phyloP scores from a whole-genome alignment of 2,113 vertebrate species.

The Cromileptes altivelis region DNA sequence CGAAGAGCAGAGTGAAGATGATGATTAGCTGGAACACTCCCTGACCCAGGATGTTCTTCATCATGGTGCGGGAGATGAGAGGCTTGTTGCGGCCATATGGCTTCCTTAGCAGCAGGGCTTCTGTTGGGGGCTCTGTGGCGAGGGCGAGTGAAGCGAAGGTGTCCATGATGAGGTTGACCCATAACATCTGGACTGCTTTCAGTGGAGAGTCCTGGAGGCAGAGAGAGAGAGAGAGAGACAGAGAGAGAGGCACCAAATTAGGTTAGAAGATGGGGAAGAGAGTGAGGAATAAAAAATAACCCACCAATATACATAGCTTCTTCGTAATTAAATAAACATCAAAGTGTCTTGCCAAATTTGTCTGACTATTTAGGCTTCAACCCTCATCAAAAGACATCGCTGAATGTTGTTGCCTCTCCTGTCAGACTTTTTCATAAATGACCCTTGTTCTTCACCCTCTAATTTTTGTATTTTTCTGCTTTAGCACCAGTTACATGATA shows the following conservation, averaged over 20 bases:
- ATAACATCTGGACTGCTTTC: slow-evolving; percentile 99
- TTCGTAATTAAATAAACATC: no score
- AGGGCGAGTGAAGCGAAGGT: slow-evolving; percentile 97
- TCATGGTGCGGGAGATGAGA: slow-evolving; percentile 98
- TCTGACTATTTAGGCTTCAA: no score
- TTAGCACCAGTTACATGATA: no score
- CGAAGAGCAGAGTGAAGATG: slow-evolving; percentile 96
- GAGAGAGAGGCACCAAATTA: not conserved
- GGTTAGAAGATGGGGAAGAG: not conserved
- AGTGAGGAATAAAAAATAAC: not conserved
- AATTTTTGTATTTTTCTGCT: no score
- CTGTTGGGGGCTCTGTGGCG: slow-evolving; percentile 98
- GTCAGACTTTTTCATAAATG: no score
- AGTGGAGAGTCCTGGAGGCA: slow-evolving; percentile 93
- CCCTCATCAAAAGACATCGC: no score
- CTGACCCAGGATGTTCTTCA: slow-evolving; percentile 99
- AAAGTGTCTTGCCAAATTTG: no score
- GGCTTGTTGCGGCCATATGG: slow-evolving; percentile 99
- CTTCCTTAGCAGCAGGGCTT: slow-evolving; percentile 94
- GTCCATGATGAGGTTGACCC: slow-evolving; percentile 99
- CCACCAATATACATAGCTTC: no score
- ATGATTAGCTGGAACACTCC: slow-evolving; percentile 95
- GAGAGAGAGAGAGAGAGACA: not conserved
- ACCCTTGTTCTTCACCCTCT: no score
- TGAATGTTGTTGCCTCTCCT: no score